Evolutionary conservation across 2,888 invertebrate genomes (phyloP).

Genomic region (Eilema griseolum): DNA sequence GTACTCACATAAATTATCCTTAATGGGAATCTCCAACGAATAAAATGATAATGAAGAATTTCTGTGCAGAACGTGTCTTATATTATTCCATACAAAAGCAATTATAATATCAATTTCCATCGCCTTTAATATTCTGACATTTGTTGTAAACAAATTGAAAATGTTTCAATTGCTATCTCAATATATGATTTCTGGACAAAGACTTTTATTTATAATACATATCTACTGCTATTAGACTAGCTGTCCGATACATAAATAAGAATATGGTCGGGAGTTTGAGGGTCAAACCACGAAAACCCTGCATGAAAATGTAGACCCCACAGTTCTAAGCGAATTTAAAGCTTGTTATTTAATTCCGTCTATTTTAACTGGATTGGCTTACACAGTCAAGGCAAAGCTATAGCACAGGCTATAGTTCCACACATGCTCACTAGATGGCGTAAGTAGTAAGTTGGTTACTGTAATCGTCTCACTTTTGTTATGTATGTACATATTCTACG

Average conservation of each 20-base stretch:
- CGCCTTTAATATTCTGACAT: neutral
- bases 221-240: too few relatives aligned
- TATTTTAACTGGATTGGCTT: too few relatives aligned
- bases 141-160: neutral
- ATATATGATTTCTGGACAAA: neutral
- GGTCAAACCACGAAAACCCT: too few relatives aligned
- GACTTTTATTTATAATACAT: neutral
- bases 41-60: neutral
- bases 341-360: too few relatives aligned
- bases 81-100: constrained; percentile 15
- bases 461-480: neutral
- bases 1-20: neutral
- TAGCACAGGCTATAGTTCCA: neutral
- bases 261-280: too few relatives aligned
- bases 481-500: neutral
- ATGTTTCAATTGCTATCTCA: neutral
- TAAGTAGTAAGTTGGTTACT: neutral
- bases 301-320: too few relatives aligned
- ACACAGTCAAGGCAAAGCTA: neutral
- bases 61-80: constrained; percentile 28
- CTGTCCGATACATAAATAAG: too few relatives aligned
- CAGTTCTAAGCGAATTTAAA: too few relatives aligned
- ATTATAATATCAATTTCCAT: neutral
- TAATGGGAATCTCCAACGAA: neutral
- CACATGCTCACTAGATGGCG: constrained; percentile 1